These are phyloP conservation scores for Gymnosoma rotundatum DNA, from an alignment of 2,888 invertebrate species.

Conservation along the genomic window DNA sequence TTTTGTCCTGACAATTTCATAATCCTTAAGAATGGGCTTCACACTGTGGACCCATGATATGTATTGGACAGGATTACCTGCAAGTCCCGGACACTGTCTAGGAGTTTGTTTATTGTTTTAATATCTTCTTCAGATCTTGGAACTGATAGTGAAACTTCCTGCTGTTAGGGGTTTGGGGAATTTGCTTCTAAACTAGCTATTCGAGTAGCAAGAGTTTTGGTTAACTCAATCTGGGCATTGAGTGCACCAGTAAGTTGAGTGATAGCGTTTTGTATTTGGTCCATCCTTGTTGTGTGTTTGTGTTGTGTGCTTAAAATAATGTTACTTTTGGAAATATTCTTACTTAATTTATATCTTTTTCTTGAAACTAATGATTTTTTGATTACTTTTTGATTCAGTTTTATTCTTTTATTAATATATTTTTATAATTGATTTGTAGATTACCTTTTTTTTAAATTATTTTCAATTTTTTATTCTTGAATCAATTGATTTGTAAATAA, in stretches of 20 bases:
- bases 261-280: constrained; percentile 4
- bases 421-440: too few relatives aligned
- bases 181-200: too few relatives aligned
- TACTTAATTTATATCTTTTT: not conserved
- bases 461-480: not conserved
- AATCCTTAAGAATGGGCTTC: too few relatives aligned
- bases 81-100: constrained; percentile 58
- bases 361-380: not conserved
- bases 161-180: not conserved
- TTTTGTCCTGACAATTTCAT: constrained; percentile 57
- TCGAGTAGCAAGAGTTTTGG: not conserved
- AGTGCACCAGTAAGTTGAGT: constrained; percentile 24
- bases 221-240: constrained; percentile 24
- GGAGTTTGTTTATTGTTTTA: constrained; percentile 35
- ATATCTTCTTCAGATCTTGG: constrained; percentile 33
- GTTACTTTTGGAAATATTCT: not conserved
- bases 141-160: not conserved
- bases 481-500: too few relatives aligned
- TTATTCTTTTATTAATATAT: too few relatives aligned
- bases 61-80: constrained; percentile 65
- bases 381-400: too few relatives aligned
- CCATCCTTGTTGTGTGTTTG: constrained; percentile 4
- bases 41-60: constrained; percentile 66
- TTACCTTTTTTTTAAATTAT: not conserved
- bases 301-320: not conserved